Base-by-base conservation (phyloP, 2,797 vertebrate genomes). In the Catostomus latipinnis region DNA sequence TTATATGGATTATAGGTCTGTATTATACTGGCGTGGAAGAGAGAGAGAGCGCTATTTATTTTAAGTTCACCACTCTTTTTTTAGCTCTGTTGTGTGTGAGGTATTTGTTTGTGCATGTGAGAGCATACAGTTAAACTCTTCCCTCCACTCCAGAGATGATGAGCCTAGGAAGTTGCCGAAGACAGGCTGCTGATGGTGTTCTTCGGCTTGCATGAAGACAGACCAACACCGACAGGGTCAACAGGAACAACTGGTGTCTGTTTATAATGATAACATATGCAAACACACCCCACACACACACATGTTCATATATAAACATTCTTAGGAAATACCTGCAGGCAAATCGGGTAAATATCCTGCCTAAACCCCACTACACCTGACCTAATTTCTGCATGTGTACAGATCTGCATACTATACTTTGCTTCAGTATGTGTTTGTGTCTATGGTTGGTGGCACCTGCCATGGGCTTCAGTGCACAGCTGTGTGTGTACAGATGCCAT, bases 401-500 rank as follows among this genome's bases (percentile, higher is more conserved):
- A 54, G 57, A 9, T 18, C 14, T 9, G 5, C 66, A 78, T 18
- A 71, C 48, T 71, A 22, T 53, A 58, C 48, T 66, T 66, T 12
- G n/a, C 68, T 18, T 73, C 11, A 58, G 71, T 12, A 1, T 34
- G 34, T 4, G 34, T 34, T 34, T 34, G 34, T 34, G 34, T 34
- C 34, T 34, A 34, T 46, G 56, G 43, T 45, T 67, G 62, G 13
- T 74, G 70, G 78, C 70, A 80, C 53, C 61, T 73, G 70, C 78
- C 71, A 67, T 11, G 7, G 61, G 78, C 62, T 52, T 45, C 10
- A 50, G 18, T 8, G 6, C 52, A 54, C 70, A 65, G 70, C 61
- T 80, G 90, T 89, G 89, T 92, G 87, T 92, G 91, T 92, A 91
- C 89, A 91, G 91, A 91, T 84, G 90, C 81, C 86, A 84, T 87